phyloP scores from a whole-genome alignment of 2,113 vertebrate species.

The Erinaceus europaeus region DNA sequence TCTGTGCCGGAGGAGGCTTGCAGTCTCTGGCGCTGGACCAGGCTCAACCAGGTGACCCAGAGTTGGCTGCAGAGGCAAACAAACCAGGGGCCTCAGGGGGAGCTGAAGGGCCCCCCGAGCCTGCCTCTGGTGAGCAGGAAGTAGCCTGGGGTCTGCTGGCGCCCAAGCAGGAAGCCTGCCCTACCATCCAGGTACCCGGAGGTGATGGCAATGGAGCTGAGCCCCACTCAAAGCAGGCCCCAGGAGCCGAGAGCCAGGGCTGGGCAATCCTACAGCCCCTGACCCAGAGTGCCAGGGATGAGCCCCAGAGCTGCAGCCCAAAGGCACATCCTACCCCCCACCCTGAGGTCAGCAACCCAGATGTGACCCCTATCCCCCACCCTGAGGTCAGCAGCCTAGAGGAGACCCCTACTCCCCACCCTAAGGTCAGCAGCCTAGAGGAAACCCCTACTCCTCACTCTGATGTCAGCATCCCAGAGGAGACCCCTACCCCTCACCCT shows the following conservation, averaged over 20 bases:
- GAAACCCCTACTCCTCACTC: too few relatives aligned
- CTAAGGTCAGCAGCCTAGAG: too few relatives aligned
- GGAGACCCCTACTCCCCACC: too few relatives aligned
- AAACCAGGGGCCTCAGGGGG: neutral
- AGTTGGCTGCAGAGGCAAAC: neutral
- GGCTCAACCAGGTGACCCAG: neutral
- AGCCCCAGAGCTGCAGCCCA: neutral
- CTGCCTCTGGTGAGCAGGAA: neutral
- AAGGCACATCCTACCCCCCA: too few relatives aligned
- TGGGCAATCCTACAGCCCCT: neutral
- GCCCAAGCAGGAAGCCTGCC: neutral
- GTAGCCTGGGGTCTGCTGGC: neutral
- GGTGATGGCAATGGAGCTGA: neutral
- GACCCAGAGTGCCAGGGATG: neutral
- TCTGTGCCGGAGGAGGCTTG: neutral
- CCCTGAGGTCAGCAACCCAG: too few relatives aligned
- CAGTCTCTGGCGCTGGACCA: neutral
- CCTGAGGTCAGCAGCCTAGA: too few relatives aligned
- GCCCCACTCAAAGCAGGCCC: neutral
- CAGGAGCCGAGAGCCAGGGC: neutral
- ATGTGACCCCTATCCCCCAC: too few relatives aligned
- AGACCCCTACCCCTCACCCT: too few relatives aligned
- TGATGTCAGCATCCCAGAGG: too few relatives aligned
- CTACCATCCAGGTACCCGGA: neutral
- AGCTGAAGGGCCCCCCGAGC: neutral